Evolutionary conservation across 2,888 invertebrate genomes (phyloP).

Genomic region (Agonopterix subpropinquella): DNA sequence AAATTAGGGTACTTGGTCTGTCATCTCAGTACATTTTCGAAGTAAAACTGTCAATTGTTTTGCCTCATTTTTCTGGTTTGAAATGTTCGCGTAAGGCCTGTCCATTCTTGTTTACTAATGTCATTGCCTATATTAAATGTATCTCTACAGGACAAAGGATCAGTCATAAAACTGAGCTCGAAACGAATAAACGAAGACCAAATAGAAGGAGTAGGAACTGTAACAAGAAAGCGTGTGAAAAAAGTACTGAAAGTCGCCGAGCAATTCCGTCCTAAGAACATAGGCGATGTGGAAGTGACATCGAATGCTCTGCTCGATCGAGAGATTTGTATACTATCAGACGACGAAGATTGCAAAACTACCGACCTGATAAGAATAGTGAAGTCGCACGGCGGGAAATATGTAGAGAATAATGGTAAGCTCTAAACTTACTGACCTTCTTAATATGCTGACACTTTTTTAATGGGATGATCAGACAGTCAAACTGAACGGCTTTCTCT

Average conservation of each 20-base stretch:
- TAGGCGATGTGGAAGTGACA: slow-evolving; percentile 26
- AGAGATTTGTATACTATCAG: slow-evolving; percentile 49
- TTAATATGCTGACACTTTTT: no score
- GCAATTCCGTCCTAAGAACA: slow-evolving; percentile 32
- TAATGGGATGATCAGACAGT: no score
- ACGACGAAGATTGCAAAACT: slow-evolving; percentile 45
- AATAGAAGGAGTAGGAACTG: slow-evolving; percentile 24
- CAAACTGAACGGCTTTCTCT: no score
- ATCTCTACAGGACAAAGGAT: slow-evolving; percentile 29
- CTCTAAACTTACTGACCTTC: no score
- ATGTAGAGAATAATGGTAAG: slow-evolving; percentile 50
- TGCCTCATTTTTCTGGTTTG: no score
- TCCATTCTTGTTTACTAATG: no score
- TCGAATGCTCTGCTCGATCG: slow-evolving; percentile 45
- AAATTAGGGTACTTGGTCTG: no score
- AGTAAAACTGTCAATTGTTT: no score
- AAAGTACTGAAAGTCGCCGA: slow-evolving; percentile 40
- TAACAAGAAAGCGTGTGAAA: slow-evolving; percentile 33
- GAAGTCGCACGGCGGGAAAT: slow-evolving; percentile 48
- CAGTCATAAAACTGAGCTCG: slow-evolving; percentile 48
- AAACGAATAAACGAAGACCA: slow-evolving; percentile 39
- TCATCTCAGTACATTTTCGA: no score
- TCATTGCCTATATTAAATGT: no score
- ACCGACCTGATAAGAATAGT: slow-evolving; percentile 43
- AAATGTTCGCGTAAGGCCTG: no score